Evolutionary conservation across 2,113 vertebrate genomes (phyloP).

Genomic region (Sinosuthora webbiana): DNA sequence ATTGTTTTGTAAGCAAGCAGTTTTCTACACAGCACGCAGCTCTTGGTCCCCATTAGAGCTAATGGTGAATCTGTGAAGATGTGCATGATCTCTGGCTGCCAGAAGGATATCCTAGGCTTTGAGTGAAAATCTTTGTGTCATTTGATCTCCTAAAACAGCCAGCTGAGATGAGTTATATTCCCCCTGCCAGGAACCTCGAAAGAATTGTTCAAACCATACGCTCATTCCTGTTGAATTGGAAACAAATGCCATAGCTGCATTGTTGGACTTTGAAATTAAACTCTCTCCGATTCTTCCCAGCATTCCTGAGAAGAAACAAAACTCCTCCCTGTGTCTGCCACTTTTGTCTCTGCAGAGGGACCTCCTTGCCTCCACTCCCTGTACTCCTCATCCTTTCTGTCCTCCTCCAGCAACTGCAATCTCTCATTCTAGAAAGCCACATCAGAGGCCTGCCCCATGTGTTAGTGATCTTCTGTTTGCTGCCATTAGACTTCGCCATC

Average conservation of each 20-base stretch:
- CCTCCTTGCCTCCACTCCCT: background rate
- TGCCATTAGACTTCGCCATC: background rate
- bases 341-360: slow-evolving; percentile 48
- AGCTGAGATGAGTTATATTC: slow-evolving; percentile 68
- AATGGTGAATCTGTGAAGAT: slow-evolving; percentile 49
- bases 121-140: slow-evolving; percentile 54
- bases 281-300: slow-evolving; percentile 58
- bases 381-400: background rate
- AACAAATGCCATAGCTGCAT: slow-evolving; percentile 58
- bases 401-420: background rate
- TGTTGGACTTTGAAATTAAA: slow-evolving; percentile 67
- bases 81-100: slow-evolving; percentile 58
- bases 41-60: slow-evolving; percentile 35
- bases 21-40: slow-evolving; percentile 61
- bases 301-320: slow-evolving; percentile 57
- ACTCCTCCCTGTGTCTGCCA: slow-evolving; percentile 60
- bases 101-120: slow-evolving; percentile 53
- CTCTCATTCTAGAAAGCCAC: slow-evolving; percentile 55
- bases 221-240: slow-evolving; percentile 67
- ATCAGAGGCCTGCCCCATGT: slow-evolving; percentile 36
- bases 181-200: slow-evolving; percentile 59
- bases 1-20: slow-evolving; percentile 74
- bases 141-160: slow-evolving; percentile 60
- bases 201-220: slow-evolving; percentile 59
- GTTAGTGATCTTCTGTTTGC: slow-evolving; percentile 39